Percentiles rank a stretch among this genome's conserved stretches.
These are phyloP conservation scores for Dipodomys ordii DNA, from an alignment of 2,113 vertebrate genomes.

Conservation along the genomic window DNA sequence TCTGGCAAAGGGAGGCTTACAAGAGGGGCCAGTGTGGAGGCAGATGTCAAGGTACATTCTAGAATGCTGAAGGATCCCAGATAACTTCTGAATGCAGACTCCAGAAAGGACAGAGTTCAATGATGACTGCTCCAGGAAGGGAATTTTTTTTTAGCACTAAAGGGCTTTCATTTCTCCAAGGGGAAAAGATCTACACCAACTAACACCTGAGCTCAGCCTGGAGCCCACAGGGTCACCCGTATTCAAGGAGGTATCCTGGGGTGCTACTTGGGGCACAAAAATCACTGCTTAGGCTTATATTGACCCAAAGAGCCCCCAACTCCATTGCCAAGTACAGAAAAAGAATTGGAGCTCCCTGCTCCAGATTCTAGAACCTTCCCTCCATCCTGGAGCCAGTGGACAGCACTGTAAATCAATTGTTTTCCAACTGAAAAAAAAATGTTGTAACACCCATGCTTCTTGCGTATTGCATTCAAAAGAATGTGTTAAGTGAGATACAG, in stretches of 20 bases:
- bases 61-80: background rate
- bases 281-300: background rate
- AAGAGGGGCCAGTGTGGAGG: background rate
- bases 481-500: constrained; percentile 12
- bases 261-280: background rate
- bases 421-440: constrained; percentile 22
- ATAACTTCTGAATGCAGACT: constrained; percentile 1
- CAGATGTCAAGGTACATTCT: background rate
- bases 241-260: background rate
- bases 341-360: background rate
- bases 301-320: background rate
- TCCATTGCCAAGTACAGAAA: background rate
- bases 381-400: background rate
- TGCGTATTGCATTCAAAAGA: constrained; percentile 24
- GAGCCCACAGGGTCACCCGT: background rate
- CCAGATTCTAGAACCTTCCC: background rate
- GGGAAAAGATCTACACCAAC: background rate
- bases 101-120: background rate
- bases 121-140: background rate
- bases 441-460: background rate
- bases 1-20: background rate
- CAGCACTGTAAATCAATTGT: constrained; percentile 12
- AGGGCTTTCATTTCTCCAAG: background rate
- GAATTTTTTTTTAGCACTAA: background rate
- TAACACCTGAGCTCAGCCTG: background rate